These are phyloP conservation scores for Fragum whitleyi DNA, from an alignment of 2,888 invertebrate genomes.

Conservation along the genomic window DNA sequence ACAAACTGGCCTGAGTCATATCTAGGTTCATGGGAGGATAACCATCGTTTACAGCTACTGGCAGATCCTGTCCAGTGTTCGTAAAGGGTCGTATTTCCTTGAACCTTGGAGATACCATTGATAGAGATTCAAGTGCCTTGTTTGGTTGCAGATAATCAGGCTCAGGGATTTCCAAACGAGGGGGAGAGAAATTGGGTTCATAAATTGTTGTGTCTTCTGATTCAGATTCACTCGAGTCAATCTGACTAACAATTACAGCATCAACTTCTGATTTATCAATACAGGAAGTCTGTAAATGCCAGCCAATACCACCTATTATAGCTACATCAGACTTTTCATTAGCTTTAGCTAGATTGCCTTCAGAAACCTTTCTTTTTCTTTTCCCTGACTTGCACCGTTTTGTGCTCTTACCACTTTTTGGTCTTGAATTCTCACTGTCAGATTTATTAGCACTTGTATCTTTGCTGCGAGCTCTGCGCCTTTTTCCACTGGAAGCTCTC, in stretches of 20 bases:
- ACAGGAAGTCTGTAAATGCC: constrained; percentile 80
- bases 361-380: constrained; percentile 67
- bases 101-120: constrained; percentile 70
- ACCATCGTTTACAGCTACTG: constrained; percentile 71
- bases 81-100: constrained; percentile 67
- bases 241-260: constrained; percentile 67
- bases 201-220: constrained; percentile 48
- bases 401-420: constrained; percentile 74
- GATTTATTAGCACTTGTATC: constrained; percentile 63
- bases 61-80: constrained; percentile 46
- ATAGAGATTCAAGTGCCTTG: constrained; percentile 49
- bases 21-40: constrained; percentile 79
- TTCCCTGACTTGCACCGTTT: constrained; percentile 72
- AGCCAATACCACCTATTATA: constrained; percentile 80
- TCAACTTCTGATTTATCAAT: constrained; percentile 75
- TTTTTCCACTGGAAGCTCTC: constrained; percentile 59
- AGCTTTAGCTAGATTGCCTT: constrained; percentile 63
- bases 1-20: constrained; percentile 68
- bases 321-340: constrained; percentile 75
- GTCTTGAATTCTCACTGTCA: constrained; percentile 67
- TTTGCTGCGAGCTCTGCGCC: constrained; percentile 69
- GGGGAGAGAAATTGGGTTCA: constrained; percentile 28
- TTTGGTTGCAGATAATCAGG: constrained; percentile 34
- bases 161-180: constrained; percentile 39
- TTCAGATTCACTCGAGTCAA: constrained; percentile 69